Percentiles rank a stretch among this genome's conserved stretches.
Conservation (phyloP, 2,888 invertebrate species). For the Hesperia comma region DNA sequence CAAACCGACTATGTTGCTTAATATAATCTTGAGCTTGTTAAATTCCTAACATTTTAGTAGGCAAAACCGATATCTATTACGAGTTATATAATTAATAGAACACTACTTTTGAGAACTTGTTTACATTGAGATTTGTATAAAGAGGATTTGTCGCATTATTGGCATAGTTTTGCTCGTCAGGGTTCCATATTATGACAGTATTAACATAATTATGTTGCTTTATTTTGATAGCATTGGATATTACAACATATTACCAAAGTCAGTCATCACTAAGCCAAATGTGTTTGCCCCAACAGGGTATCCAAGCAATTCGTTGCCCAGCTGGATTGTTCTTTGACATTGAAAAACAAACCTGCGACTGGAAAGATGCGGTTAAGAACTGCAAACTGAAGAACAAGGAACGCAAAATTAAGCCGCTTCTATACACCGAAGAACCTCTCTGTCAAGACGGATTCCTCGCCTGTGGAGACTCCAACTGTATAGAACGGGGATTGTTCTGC, state of each 20-base stretch:
- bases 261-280: not conserved
- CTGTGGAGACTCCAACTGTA: constrained; percentile 93
- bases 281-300: constrained; percentile 83
- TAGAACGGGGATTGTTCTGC: constrained; percentile 95
- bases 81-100: constrained; percentile 23
- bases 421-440: constrained; percentile 95
- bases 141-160: not conserved
- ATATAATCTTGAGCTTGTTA: constrained; percentile 32
- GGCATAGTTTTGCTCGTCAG: not conserved
- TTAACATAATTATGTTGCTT: too few relatives aligned
- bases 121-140: constrained; percentile 16
- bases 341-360: constrained; percentile 97
- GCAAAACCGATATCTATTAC: constrained; percentile 16
- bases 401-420: constrained; percentile 92
- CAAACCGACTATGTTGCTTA: constrained; percentile 24
- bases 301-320: constrained; percentile 96
- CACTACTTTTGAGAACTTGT: constrained; percentile 11
- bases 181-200: not conserved
- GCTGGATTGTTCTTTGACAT: constrained; percentile 96
- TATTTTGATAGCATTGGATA: too few relatives aligned
- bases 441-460: constrained; percentile 94
- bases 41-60: constrained; percentile 32
- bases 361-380: constrained; percentile 97
- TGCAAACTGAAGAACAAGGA: constrained; percentile 96
- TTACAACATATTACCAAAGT: not conserved